Base-by-base conservation (phyloP, 1,140 invertebrate genomes). In the Cherax quadricarinatus region DNA sequence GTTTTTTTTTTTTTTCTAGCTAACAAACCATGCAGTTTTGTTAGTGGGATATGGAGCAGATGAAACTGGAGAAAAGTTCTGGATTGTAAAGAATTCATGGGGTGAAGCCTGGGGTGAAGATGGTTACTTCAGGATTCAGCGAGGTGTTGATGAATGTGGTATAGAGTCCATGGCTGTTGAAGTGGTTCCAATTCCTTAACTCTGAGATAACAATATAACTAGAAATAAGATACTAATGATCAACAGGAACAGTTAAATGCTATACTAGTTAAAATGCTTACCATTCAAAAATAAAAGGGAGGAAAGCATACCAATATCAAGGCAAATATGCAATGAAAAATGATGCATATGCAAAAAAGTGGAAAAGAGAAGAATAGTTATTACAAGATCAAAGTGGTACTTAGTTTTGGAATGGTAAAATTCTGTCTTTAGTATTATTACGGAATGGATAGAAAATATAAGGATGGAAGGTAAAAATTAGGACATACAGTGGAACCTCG, bases 11-110 rank as follows among this genome's bases (percentile, higher is more conserved):
- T 7, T 84, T 24, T 57, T 84, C 14, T 89, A 94, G 94, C 51
- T 94, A 24, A 95, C 95, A 3, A 96, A 96, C 91, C 96, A 96
- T 94, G 96, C 95, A 7, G 95, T 96, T 2, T 91, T 96, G 10
- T 94, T 95, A 4, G 96, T 96, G 16, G 96, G 96, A 18, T 96
- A 96, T 93, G 96, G 96, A 2, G 89, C 93, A 51, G 92, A 94
- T 51, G 94, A 94, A 78, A 94, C 94, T 70, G 94, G 94, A 14
- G 89, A 95, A 48, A 94, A 94, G 66, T 96, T 94, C 93, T 96
- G 95, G 95, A 94, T 95, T 79, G 94, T 95, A 12, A 95, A 95
- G 21, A 96, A 96, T 92, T 96, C 96, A 81, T 96, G 96, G 96
- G 96, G 96, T 18, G 93, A 94, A 9, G 79, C 93, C 3, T 96